Evolutionary conservation across 2,888 invertebrate genomes (phyloP).

Genomic region (Nomada flava): DNA sequence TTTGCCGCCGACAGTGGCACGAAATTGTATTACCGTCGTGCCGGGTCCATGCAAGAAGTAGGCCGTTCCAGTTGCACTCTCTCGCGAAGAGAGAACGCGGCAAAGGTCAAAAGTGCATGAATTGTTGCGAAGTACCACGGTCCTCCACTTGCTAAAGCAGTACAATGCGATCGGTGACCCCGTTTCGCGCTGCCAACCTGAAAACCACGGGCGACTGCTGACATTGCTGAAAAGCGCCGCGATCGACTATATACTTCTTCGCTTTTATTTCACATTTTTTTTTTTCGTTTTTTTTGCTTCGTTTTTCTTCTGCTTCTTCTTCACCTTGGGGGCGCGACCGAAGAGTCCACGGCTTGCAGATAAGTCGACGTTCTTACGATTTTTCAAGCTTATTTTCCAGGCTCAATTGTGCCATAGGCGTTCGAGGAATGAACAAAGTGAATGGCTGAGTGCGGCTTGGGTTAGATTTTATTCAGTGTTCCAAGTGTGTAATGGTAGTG

Average conservation of each 20-base stretch:
- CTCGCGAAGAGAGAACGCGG: slow-evolving; percentile 51
- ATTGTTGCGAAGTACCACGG: slow-evolving; percentile 69
- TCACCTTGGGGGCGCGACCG: slow-evolving; percentile 20
- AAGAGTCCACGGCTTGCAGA: slow-evolving; percentile 6
- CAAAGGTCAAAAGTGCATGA: slow-evolving; percentile 76
- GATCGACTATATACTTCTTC: slow-evolving; percentile 56
- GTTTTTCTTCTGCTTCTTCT: background rate
- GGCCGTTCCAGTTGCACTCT: slow-evolving; percentile 54
- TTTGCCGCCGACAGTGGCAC: slow-evolving; percentile 43
- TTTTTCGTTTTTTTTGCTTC: background rate
- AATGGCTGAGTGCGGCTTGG: too few species aligned
- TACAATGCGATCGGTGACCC: slow-evolving; percentile 74
- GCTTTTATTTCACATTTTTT: slow-evolving; percentile 31
- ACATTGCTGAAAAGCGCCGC: slow-evolving; percentile 49
- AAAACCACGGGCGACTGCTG: slow-evolving; percentile 62
- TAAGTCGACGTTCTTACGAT: slow-evolving; percentile 12
- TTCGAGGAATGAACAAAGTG: too few species aligned
- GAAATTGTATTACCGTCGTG: slow-evolving; percentile 62
- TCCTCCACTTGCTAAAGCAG: slow-evolving; percentile 61
- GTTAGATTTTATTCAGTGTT: too few species aligned
- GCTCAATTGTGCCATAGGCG: too few species aligned
- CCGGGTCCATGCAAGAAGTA: slow-evolving; percentile 57
- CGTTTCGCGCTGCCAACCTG: slow-evolving; percentile 67
- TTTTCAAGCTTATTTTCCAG: too few species aligned
- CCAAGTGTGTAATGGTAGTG: too few species aligned